Percentiles rank a stretch among this genome's conserved stretches.
Evolutionary conservation across 2,113 vertebrate species (phyloP).

Genomic region (Salminus brasiliensis): DNA sequence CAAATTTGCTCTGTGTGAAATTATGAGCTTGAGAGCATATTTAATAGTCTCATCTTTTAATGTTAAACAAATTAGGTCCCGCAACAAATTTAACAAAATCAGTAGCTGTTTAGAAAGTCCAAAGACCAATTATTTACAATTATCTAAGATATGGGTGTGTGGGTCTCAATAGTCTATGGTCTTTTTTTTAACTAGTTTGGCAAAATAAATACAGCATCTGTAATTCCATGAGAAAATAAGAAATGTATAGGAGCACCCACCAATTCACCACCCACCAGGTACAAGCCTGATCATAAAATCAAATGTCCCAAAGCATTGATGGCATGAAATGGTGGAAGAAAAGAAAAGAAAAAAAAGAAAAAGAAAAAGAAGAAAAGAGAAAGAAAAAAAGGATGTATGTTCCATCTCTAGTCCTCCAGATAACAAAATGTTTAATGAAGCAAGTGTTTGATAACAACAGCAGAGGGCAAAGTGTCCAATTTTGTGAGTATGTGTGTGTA

Average conservation of each 20-base stretch:
- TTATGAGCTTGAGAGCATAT: neutral
- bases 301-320: neutral
- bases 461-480: neutral
- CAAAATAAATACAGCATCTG: constrained; percentile 30
- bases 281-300: neutral
- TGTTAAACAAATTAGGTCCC: neutral
- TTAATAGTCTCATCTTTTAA: neutral
- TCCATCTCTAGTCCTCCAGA: neutral
- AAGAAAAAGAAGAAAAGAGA: no score
- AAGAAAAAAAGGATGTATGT: no score
- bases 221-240: constrained; percentile 9
- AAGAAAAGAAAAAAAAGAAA: no score
- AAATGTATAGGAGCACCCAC: constrained; percentile 1
- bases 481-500: neutral
- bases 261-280: no score
- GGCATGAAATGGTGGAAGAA: neutral
- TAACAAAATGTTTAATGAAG: neutral
- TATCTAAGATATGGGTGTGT: no score
- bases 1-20: neutral
- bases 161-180: no score
- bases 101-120: neutral
- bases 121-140: no score
- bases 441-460: neutral
- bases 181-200: neutral
- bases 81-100: neutral